Evolutionary conservation across 2,113 vertebrate genomes (phyloP), one percentile per base, ranked within the genome.

Genomic region (Perca flavescens): DNA sequence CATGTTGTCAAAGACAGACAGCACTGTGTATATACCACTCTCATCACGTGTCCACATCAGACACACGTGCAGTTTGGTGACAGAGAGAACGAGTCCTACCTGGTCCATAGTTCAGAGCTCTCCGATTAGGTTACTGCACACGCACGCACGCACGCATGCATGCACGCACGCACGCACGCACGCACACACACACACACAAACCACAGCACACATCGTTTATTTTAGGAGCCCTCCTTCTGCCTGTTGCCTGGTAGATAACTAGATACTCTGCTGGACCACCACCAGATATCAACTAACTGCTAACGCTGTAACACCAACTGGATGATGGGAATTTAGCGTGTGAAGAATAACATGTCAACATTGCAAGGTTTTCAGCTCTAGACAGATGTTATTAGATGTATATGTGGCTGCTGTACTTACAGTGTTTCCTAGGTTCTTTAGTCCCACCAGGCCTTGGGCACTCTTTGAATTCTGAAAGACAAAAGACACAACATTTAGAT

Each of bases 351-450:
- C 21, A 36, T 58, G 15, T 53, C 14, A 47, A 2, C 15, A n/a
- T 1, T 14, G 25, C 75, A 50, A 15, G 36, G 53, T 15, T 12
- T 66, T 64, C 12, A 11, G 31, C 58, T 62, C 11, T 0, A 6
- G 2, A 63, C 14, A 25, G 12, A 60, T 58, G 53, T 63, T 49
- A 40, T 36, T 10, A 56, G 12, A 56, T 21, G 8, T 21, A 5
- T 16, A 21, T 43, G 43, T 14, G 53, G 57, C 46, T 60, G 68
- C 36, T 70, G 46, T 69, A 97, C 97, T 98, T 84, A 99, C 98
- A 69, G 98, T 99, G 89, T 99, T 99, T 78, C 98, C 98, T 17
- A 99, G 96, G 93, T 99, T 99, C 87, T 97, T 95, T 58, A 99
- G 95, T 58, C 98, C 98, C 1, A 98, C 97, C 92, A 99, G 95